Evolutionary conservation across 2,113 vertebrate species (phyloP).

Genomic region (Rhinolophus sinicus): DNA sequence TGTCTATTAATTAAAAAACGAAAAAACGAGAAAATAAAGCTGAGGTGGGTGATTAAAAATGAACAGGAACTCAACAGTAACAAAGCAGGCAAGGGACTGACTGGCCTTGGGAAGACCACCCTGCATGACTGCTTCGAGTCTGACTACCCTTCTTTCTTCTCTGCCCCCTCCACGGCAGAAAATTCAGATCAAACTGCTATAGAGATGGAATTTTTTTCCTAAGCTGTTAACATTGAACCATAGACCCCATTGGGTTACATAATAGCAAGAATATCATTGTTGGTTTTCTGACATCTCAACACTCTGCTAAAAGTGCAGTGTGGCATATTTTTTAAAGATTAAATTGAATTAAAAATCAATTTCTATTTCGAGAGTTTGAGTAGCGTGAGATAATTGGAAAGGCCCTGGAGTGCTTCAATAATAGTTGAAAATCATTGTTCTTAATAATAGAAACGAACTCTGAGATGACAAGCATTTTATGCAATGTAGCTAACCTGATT

Average conservation of each 20-base stretch:
- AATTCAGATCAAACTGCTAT: neutral
- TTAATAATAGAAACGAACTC: conserved; percentile 31
- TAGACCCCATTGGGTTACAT: neutral
- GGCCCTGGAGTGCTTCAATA: neutral
- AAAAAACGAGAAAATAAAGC: neutral
- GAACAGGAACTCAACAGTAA: neutral
- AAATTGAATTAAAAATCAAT: conserved; percentile 53
- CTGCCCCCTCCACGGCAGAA: neutral
- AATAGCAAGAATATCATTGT: neutral
- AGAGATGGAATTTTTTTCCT: neutral
- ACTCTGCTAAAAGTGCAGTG: neutral
- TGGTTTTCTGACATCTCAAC: conserved; percentile 34
- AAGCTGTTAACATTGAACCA: neutral
- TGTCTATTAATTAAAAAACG: neutral
- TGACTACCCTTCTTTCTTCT: neutral
- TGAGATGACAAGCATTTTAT: neutral
- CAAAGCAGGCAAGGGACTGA: neutral
- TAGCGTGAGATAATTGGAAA: conserved; percentile 37
- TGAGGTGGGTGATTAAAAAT: neutral
- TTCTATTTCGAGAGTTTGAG: conserved; percentile 61
- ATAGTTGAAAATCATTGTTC: conserved; percentile 1
- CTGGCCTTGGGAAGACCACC: neutral
- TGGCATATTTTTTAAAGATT: conserved; percentile 55
- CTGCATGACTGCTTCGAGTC: accelerated
- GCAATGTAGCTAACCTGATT: neutral